phyloP scores from a whole-genome alignment of 2,113 vertebrate species.

The Proterorhinus semilunaris region DNA sequence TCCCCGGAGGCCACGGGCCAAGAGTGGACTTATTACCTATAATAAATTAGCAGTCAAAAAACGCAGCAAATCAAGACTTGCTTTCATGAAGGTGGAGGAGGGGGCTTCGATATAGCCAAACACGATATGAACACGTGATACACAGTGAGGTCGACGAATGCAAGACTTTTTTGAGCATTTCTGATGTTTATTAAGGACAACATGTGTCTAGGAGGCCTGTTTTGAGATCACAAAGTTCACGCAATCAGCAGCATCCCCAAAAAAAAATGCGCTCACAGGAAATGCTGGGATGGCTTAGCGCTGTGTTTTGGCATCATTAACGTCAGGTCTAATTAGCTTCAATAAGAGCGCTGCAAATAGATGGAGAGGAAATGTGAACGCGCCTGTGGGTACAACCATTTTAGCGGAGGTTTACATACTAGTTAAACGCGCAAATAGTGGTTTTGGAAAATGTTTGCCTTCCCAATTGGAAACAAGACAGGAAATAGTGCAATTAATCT shows the following conservation, averaged over 20 bases:
- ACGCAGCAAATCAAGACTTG: constrained; percentile 20
- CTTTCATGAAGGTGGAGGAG: constrained; percentile 17
- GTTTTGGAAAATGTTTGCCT: neutral
- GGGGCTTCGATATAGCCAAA: neutral
- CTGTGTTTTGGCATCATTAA: constrained; percentile 65
- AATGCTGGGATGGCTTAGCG: constrained; percentile 39
- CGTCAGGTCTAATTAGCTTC: constrained; percentile 63
- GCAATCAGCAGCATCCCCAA: constrained; percentile 34
- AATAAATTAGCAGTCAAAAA: constrained; percentile 48
- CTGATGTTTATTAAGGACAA: neutral
- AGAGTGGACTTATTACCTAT: constrained; percentile 54
- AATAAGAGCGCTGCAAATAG: constrained; percentile 48
- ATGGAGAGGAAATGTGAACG: constrained; percentile 35
- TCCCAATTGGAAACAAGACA: neutral
- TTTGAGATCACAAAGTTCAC: constrained; percentile 16
- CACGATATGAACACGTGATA: neutral
- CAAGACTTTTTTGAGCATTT: neutral
- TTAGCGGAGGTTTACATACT: constrained; percentile 33
- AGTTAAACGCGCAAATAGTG: constrained; percentile 18
- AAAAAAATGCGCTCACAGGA: constrained; percentile 42
- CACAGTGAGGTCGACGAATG: neutral
- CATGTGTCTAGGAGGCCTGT: constrained; percentile 5
- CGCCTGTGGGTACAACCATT: constrained; percentile 37
- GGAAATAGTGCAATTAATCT: no score
- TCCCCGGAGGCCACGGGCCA: constrained; percentile 62